Evolutionary conservation across 2,113 vertebrate species (phyloP), one percentile per base, ranked within the genome.

Genomic region (Ahaetulla prasina): DNA sequence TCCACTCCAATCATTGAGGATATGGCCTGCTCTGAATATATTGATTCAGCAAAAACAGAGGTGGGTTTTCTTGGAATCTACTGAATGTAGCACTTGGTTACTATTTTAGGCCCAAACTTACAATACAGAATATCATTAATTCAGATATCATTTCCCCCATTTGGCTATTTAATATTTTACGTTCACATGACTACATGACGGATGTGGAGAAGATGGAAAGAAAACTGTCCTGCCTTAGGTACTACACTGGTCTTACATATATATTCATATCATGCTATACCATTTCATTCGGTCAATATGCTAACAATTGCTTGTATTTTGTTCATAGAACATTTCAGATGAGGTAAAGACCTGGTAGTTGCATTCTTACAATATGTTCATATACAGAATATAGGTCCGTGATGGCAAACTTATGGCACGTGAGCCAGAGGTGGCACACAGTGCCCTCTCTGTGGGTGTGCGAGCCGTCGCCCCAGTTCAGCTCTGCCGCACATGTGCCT

Each of bases 21-120:
- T 60, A 88, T 60, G 87, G 68, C 47, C 45, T 52, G 53, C 53
- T 27, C 52, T 52, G 30, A 60, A 57, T 50, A 14, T n/a, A 91
- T 91, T 23, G 90, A 93, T 85, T 87, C n/a, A 11, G 35, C 54
- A 16, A 54, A 85, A 89, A 12, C 60, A 91, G 89, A 93, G 74
- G 87, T 60, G 63, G 39, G n/a, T 50, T 39, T 39, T 68, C 52
- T 88, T 0, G 30, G 35, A 43, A 63, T 39, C 50, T 3, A 35
- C 85, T 39, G 7, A 88, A 39, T 0, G 4, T 3, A 27, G 25
- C 45, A 92, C 27, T 86, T 22, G 25, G n/a, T 18, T 39, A 45
- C 45, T 18, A 68, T 25, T 84, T 60, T 11, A 87, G 14, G 30
- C 90, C 7, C 43, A 63, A 60, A 43, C 8, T 22, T 80, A 43